Base-by-base conservation (phyloP, 1,140 invertebrate genomes). In the Drosophila teissieri region DNA sequence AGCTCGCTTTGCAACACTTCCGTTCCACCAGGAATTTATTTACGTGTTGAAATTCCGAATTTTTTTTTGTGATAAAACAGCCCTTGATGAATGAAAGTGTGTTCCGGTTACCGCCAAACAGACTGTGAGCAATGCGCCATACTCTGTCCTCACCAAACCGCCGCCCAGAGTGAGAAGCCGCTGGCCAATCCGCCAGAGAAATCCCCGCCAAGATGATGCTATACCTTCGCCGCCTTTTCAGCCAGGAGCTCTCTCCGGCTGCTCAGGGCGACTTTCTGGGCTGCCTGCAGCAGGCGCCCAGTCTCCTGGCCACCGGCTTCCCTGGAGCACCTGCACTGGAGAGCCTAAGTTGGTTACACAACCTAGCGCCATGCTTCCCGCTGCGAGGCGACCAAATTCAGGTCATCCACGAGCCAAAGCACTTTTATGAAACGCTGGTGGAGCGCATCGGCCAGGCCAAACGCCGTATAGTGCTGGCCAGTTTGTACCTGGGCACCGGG, bases 401-500 rank as follows among this genome's bases (percentile, higher is more conserved):
- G 67, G 94, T 97, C 48, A 95, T 98, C 69, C 93, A 94, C 27
- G 95, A 96, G 79, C 97, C 97, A 4, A 92, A 93, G 40, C 93
- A 94, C 57, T 98, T 97, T 92, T 98, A 98, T 88, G 92, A 95
- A 14, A 95, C 94, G 3, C 83, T 98, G 14, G 86, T 98, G 83
- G 92, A 95, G 40, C 95, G 95, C 91, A 95, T 96, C 78, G 92
- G 92, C 76, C 93, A 92, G 69, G 96, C 98, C 2, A 95, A 95
- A 72, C 93, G 93, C 54, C 94, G 98, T 82, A 97, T 99, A 84
- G 95, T 96, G 0, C 92, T 99, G 51, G 96, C 98, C 2, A 99
- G 98, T 49, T 93, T 99, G 6, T 99, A 99, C 92, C 93, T 99
- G 40, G 99, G 99, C 45, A 98, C 95, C 64, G 98, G 98, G 1